Evolutionary conservation across 1,140 invertebrate genomes (phyloP).

Genomic region (Drusus annulatus): DNA sequence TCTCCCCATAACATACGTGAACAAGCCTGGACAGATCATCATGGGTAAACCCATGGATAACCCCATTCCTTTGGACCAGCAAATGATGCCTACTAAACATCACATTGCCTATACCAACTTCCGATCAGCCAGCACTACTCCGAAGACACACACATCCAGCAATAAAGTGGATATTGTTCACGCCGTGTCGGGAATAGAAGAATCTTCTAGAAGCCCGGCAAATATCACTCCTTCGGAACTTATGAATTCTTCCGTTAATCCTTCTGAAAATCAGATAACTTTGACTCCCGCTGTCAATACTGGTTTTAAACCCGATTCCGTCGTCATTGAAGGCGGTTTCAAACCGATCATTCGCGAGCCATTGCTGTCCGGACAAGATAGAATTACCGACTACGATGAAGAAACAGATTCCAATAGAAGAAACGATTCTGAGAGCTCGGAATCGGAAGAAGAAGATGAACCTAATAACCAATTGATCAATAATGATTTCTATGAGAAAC

Average conservation of each 20-base stretch:
- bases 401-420: constrained; percentile 69
- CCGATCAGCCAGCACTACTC: constrained; percentile 56
- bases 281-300: constrained; percentile 75
- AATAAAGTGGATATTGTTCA: constrained; percentile 51
- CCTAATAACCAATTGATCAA: constrained; percentile 60
- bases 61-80: constrained; percentile 67
- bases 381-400: constrained; percentile 68
- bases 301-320: constrained; percentile 84
- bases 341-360: constrained; percentile 82
- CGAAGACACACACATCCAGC: constrained; percentile 38
- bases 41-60: constrained; percentile 70
- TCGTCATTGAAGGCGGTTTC: constrained; percentile 87
- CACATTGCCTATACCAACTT: constrained; percentile 58
- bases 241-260: constrained; percentile 66
- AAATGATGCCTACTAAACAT: constrained; percentile 65
- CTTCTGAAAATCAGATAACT: constrained; percentile 60
- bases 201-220: constrained; percentile 52
- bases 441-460: constrained; percentile 70
- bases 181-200: constrained; percentile 58
- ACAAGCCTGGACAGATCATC: constrained; percentile 68
- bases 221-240: constrained; percentile 70
- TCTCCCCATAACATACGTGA: constrained; percentile 62
- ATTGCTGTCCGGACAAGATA: constrained; percentile 70
- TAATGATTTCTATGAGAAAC: constrained; percentile 61
- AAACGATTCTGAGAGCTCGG: constrained; percentile 69